Evolutionary conservation across 2,888 invertebrate species (phyloP), one percentile per base, ranked within the genome.

Genomic region (Monopis laevigella): DNA sequence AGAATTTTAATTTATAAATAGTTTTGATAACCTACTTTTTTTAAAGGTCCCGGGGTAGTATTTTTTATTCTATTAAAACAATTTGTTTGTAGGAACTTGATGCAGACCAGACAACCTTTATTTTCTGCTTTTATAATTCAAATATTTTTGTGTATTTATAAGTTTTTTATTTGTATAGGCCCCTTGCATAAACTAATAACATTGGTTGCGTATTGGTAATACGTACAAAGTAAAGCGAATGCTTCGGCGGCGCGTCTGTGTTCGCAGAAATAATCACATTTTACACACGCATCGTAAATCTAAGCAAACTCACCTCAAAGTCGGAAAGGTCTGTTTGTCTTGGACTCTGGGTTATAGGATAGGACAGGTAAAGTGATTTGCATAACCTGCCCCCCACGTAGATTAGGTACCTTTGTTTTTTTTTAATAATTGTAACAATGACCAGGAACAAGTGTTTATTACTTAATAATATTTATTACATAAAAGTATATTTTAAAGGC

Each of bases 331-430:
- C 54, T 74, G 53, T 77, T 78, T 78, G 64, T 53, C 55, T 68
- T 66, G 56, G 62, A 56, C 59, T 57, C 21, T 34, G 62, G 62
- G 62, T 59, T 68, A 19, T 13, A 29, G 26, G 13, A 73, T 78
- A 80, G 26, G 13, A 73, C 80, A 80, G 80, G 80, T 80, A 80
- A 60, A 60, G 45, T 58, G 53, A 78, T 80, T 80, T 78, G 77
- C 80, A 80, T 78, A 75, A 61, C n/a, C n/a, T 68, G 68, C 80
- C 80, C 55, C 80, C 73, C 80, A 80, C 69, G 66, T 62, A 52
- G 75, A 55, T 54, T 61, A 26, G n/a, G n/a, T 19, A 29, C 36
- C 36, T 36, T 21, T 21, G 36, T 34, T 14, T 11, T 40, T 29
- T 30, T 32, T 32, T 32, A 32, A 36, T 24, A 36, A 19, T 13